Evolutionary conservation across 2,113 vertebrate genomes (phyloP).

Genomic region (Podiceps cristatus): DNA sequence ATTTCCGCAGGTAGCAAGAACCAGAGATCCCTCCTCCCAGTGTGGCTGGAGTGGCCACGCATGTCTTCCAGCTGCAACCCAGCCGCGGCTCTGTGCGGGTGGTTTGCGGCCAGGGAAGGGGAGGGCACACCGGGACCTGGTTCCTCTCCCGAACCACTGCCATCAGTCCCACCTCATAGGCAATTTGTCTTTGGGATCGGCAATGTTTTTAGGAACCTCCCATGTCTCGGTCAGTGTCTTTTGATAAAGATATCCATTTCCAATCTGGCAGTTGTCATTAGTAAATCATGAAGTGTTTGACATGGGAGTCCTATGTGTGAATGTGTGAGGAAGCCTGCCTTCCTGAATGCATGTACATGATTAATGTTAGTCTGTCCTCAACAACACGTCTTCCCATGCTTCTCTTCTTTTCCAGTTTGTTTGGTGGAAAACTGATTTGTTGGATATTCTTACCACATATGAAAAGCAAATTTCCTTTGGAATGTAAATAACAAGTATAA

Average conservation of each 20-base stretch:
- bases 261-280: background rate
- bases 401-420: background rate
- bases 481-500: background rate
- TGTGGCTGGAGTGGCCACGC: fast-evolving
- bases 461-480: background rate
- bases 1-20: fast-evolving
- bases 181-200: background rate
- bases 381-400: fast-evolving
- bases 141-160: too few species aligned
- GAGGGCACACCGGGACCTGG: fast-evolving
- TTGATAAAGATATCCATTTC: background rate
- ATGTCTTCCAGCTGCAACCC: too few species aligned
- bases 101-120: background rate
- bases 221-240: background rate
- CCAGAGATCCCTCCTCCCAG: background rate
- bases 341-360: fast-evolving
- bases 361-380: background rate
- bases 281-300: background rate
- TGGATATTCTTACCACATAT: background rate
- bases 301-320: background rate
- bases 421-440: background rate
- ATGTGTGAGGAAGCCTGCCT: background rate
- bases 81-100: fast-evolving
- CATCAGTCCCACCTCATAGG: background rate
- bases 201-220: background rate